phyloP scores from a whole-genome alignment of 2,888 invertebrate genomes.

The Tipula unca region DNA sequence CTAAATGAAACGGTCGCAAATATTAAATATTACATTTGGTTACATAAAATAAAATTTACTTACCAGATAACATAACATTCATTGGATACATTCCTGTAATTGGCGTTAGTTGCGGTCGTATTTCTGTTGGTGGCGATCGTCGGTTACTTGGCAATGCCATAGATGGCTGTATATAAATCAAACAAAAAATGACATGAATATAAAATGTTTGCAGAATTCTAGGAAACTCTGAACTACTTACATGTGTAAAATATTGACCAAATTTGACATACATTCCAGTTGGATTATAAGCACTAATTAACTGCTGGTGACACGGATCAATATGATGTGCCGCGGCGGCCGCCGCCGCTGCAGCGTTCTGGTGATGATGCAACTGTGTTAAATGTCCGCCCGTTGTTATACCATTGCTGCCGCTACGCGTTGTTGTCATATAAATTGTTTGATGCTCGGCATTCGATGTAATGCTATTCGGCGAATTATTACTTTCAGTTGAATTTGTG shows the following conservation, averaged over 20 bases:
- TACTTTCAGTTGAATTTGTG: conserved; percentile 40
- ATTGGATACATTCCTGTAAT: conserved; percentile 41
- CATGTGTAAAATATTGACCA: conserved; percentile 42
- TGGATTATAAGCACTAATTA: conserved; percentile 47
- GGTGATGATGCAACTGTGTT: conserved; percentile 35
- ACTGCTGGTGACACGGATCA: conserved; percentile 37
- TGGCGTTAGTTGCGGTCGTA: conserved; percentile 39
- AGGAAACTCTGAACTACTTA: conserved; percentile 29
- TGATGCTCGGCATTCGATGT: conserved; percentile 27
- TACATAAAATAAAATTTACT: not conserved
- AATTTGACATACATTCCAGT: conserved; percentile 42
- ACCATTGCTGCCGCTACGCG: conserved; percentile 28
- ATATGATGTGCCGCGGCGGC: conserved; percentile 31
- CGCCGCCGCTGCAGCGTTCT: conserved; percentile 20
- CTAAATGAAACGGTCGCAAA: no score
- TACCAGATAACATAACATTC: conserved; percentile 43
- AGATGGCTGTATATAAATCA: conserved; percentile 38
- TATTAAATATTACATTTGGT: no score
- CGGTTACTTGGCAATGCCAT: conserved; percentile 40
- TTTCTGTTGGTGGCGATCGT: conserved; percentile 39
- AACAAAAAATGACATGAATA: not conserved
- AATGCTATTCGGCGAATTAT: conserved; percentile 42
- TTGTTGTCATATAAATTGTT: conserved; percentile 25
- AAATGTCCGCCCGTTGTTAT: conserved; percentile 38
- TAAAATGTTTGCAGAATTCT: not conserved